phyloP scores from a whole-genome alignment of 2,888 invertebrate species.

The Notodonta ziczac region DNA sequence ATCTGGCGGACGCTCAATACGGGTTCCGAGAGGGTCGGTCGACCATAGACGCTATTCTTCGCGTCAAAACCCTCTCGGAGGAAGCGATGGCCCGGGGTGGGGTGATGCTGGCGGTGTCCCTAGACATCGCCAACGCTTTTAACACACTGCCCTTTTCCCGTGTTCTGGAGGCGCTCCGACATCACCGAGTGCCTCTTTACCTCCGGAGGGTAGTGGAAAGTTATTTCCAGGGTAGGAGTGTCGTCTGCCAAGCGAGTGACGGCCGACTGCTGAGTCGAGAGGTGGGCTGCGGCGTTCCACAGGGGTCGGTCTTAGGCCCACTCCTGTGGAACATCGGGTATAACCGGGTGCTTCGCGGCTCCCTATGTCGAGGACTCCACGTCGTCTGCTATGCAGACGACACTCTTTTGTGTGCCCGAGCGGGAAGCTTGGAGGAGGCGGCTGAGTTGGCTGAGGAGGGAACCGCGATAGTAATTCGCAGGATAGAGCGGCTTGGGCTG shows the following conservation, averaged over 20 bases:
- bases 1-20: conserved; percentile 12
- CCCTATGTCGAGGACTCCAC: too few relatives aligned
- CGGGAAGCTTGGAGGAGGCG: neutral
- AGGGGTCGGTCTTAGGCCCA: conserved; percentile 13
- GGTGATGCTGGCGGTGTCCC: conserved; percentile 25
- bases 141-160: conserved; percentile 31
- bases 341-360: too few relatives aligned
- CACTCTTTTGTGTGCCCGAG: conserved; percentile 17
- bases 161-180: conserved; percentile 29
- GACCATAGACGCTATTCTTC: conserved; percentile 13
- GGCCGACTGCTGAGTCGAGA: neutral
- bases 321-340: too few relatives aligned
- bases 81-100: conserved; percentile 16
- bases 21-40: conserved; percentile 17
- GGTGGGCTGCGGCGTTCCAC: conserved; percentile 24
- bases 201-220: conserved; percentile 12
- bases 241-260: neutral
- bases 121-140: conserved; percentile 37
- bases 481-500: neutral
- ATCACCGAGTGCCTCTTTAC: conserved; percentile 28
- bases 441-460: neutral
- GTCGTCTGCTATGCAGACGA: conserved; percentile 27
- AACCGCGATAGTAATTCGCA: neutral
- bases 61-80: conserved; percentile 9
- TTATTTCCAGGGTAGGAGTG: conserved; percentile 14